Evolutionary conservation across 1,140 invertebrate genomes (phyloP).

Genomic region (Aphaenogaster ashmeadi): DNA sequence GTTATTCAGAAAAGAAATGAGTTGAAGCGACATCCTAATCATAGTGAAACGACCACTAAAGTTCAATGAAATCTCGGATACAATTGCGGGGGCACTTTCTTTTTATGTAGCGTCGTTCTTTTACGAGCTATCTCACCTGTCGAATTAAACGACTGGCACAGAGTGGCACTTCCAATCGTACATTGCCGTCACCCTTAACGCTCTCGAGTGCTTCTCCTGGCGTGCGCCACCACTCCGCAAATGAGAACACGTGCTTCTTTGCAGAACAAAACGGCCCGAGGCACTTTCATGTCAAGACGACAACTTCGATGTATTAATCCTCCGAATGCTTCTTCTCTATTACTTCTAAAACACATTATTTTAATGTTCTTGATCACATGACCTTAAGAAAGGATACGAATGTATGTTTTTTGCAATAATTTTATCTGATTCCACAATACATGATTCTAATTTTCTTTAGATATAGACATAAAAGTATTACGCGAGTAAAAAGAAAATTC

Average conservation of each 20-base stretch:
- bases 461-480: background rate
- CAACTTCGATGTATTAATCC: constrained; percentile 48
- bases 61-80: constrained; percentile 48
- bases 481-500: background rate
- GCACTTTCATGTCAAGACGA: constrained; percentile 20
- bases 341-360: background rate
- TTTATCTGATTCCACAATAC: background rate
- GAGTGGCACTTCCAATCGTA: constrained; percentile 51
- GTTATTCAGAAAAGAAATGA: background rate
- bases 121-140: constrained; percentile 54
- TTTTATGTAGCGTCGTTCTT: constrained; percentile 35
- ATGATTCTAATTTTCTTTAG: background rate
- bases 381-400: background rate
- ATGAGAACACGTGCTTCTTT: constrained; percentile 49
- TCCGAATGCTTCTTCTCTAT: background rate
- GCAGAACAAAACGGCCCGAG: constrained; percentile 26
- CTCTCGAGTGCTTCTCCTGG: constrained; percentile 34
- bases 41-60: constrained; percentile 5
- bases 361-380: background rate
- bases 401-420: background rate
- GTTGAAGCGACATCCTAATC: constrained; percentile 5
- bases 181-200: constrained; percentile 39
- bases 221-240: constrained; percentile 36
- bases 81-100: constrained; percentile 36
- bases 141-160: constrained; percentile 59